Evolutionary conservation across 2,797 vertebrate genomes (phyloP).

Genomic region (Merluccius polli): DNA sequence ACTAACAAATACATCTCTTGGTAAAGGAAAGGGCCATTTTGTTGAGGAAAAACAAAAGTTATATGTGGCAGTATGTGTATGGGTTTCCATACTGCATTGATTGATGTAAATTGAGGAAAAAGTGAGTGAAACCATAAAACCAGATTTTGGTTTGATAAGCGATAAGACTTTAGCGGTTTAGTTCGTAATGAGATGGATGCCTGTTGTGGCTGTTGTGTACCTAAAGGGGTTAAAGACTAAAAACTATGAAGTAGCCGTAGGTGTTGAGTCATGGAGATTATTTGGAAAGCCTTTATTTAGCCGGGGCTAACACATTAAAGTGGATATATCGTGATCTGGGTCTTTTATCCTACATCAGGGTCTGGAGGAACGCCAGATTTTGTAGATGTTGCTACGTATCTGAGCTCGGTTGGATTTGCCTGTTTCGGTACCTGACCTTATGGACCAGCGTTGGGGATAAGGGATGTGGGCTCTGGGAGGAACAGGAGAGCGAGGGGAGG

Average conservation of each 20-base stretch:
- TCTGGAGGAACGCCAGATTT: not conserved
- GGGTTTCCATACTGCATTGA: constrained; percentile 63
- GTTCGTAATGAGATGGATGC: constrained; percentile 48
- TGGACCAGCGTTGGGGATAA: not conserved
- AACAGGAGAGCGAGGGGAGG: not conserved
- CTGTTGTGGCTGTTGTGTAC: constrained; percentile 15
- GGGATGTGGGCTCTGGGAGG: not conserved
- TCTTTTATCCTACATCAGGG: not conserved
- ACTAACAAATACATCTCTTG: constrained; percentile 58
- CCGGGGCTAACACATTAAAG: not conserved
- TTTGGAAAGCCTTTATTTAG: not conserved
- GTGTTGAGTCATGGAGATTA: not conserved
- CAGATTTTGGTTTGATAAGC: constrained; percentile 50
- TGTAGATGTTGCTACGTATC: too few relatives aligned
- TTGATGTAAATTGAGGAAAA: constrained; percentile 30
- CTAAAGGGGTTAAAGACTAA: not conserved
- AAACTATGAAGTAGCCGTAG: not conserved
- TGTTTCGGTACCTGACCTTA: not conserved
- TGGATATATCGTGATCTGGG: not conserved
- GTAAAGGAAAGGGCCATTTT: constrained; percentile 53
- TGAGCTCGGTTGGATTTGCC: too few relatives aligned
- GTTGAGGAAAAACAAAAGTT: constrained; percentile 34
- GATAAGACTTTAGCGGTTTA: constrained; percentile 69
- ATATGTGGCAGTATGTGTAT: constrained; percentile 68
- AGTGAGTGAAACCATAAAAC: constrained; percentile 45